A percentile compares a stretch with the other conserved stretches of the same genome.
Evolutionary conservation across 2,797 vertebrate genomes (phyloP).

Genomic region (Aulostomus chinensis): DNA sequence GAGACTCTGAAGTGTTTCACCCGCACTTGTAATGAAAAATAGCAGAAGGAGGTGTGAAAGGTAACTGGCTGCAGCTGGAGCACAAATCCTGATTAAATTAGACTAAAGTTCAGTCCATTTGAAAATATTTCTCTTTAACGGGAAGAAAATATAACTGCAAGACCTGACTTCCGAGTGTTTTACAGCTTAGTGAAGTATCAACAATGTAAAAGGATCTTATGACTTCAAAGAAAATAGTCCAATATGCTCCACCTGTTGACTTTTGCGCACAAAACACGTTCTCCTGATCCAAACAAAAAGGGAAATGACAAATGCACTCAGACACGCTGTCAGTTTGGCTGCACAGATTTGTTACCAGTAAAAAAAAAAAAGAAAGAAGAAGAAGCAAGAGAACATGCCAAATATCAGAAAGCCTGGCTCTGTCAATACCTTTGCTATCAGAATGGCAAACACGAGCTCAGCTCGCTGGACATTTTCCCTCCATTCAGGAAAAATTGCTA

Average conservation of each 20-base stretch:
- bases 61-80: background rate
- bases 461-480: constrained; percentile 2
- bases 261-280: constrained; percentile 1
- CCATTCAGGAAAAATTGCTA: constrained; percentile 10
- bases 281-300: constrained; percentile 7
- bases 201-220: background rate
- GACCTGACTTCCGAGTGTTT: no score
- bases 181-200: background rate
- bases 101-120: no score
- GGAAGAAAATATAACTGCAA: no score
- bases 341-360: constrained; percentile 17
- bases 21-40: background rate
- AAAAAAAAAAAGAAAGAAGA: background rate
- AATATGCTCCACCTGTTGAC: constrained; percentile 1
- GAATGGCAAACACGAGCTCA: no score
- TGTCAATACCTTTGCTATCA: no score
- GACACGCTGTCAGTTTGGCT: constrained; percentile 29
- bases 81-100: background rate
- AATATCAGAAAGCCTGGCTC: no score
- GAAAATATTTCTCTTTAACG: no score
- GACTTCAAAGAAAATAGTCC: background rate
- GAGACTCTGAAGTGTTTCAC: constrained; percentile 47
- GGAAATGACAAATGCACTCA: constrained; percentile 14
- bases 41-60: background rate
- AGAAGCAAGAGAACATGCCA: background rate